These are phyloP conservation scores for Pycnomerus fuliginosus DNA, from an alignment of 2,888 invertebrate species.

Conservation along the genomic window DNA sequence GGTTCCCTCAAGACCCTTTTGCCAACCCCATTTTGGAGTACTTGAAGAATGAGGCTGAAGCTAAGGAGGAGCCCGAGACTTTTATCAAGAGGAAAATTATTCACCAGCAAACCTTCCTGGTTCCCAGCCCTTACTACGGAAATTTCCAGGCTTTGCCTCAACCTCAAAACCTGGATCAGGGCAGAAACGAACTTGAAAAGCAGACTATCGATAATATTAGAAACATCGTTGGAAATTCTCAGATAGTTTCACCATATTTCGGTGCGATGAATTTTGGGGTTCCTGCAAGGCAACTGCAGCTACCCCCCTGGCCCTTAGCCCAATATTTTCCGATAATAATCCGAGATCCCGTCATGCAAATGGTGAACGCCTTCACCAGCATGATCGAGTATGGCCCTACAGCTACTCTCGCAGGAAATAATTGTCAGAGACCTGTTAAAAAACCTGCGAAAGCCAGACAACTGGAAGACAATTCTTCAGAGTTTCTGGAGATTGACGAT, in stretches of 20 bases:
- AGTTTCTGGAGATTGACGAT: conserved; percentile 24
- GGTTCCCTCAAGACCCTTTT: conserved; percentile 38
- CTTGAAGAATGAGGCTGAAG: conserved; percentile 32
- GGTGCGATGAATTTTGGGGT: not conserved
- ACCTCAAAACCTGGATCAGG: not conserved
- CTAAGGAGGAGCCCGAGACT: conserved; percentile 40
- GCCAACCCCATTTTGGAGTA: conserved; percentile 46
- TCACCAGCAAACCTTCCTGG: conserved; percentile 45
- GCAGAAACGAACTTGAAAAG: conserved; percentile 31
- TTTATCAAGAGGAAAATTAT: conserved; percentile 47
- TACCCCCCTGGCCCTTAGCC: conserved; percentile 56
- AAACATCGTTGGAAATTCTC: conserved; percentile 38
- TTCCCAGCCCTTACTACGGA: conserved; percentile 26
- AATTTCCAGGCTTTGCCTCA: conserved; percentile 6
- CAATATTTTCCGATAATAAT: conserved; percentile 59
- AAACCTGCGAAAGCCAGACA: conserved; percentile 1
- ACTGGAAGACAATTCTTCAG: too few relatives aligned
- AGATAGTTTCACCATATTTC: not conserved
- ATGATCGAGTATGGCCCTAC: conserved; percentile 61
- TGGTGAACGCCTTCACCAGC: conserved; percentile 57
- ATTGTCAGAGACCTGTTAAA: too few relatives aligned
- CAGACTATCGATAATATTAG: conserved; percentile 44
- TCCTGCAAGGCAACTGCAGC: conserved; percentile 35
- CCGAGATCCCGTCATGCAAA: conserved; percentile 58
- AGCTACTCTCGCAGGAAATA: conserved; percentile 43